phyloP scores from a whole-genome alignment of 1,140 invertebrate genomes.

The Magallana angulata region DNA sequence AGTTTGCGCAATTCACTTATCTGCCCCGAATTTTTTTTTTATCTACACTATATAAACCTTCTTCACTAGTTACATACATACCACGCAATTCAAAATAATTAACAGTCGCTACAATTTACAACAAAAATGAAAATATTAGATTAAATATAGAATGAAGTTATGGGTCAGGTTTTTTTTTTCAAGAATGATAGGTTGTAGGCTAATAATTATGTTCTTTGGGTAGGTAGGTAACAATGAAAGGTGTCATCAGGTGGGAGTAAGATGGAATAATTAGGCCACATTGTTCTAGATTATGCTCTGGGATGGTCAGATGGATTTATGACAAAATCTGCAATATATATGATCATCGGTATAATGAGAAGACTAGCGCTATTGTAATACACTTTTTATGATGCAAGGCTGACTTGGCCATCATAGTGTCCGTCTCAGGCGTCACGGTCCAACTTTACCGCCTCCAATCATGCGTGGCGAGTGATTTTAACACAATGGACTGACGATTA shows the following conservation, averaged over 20 bases:
- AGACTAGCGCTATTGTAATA: background rate
- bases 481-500: slow-evolving; percentile 6
- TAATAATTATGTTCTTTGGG: no score
- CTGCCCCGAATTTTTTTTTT: background rate
- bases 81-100: background rate
- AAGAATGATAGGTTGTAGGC: no score
- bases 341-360: background rate
- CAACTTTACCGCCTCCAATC: slow-evolving; percentile 20
- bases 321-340: background rate
- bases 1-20: background rate
- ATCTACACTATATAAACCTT: background rate
- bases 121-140: background rate
- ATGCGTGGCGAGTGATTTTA: slow-evolving; percentile 23
- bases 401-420: background rate
- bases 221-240: no score
- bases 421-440: background rate
- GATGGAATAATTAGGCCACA: no score
- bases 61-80: slow-evolving; percentile 1
- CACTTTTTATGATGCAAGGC: slow-evolving; percentile 7
- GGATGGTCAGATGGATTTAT: background rate
- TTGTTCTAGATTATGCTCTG: background rate
- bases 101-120: slow-evolving; percentile 8
- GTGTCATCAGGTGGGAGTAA: no score
- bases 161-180: background rate
- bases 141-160: background rate